Conservation (phyloP, 2,888 invertebrate genomes). For the Drosophila quinaria region DNA sequence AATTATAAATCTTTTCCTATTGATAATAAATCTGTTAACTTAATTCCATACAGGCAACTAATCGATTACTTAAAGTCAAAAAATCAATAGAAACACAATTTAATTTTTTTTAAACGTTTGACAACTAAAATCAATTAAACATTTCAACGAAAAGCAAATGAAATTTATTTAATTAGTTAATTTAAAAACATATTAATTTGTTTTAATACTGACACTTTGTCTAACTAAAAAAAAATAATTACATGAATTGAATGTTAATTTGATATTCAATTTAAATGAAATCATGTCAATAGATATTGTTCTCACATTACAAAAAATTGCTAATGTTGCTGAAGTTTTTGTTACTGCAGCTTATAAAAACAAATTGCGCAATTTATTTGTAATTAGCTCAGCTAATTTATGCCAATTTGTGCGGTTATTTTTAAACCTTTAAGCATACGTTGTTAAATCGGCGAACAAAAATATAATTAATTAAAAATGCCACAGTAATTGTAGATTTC, state of each 20-base stretch:
- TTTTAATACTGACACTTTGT: neutral
- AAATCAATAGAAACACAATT: neutral
- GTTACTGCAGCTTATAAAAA: constrained; percentile 25
- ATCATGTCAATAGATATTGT: constrained; percentile 39
- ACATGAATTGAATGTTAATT: constrained; percentile 21
- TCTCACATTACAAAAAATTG: constrained; percentile 45
- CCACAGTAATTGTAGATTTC: neutral
- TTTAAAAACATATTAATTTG: neutral
- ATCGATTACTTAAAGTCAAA: too few species aligned
- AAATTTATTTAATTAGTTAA: neutral
- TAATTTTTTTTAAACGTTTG: neutral
- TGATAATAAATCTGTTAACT: too few species aligned
- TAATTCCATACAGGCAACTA: too few species aligned
- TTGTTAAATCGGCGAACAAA: constrained; percentile 41
- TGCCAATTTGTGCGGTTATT: constrained; percentile 52
- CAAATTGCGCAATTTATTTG: constrained; percentile 69
- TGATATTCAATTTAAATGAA: constrained; percentile 48
- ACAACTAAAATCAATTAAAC: constrained; percentile 7
- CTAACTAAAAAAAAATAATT: constrained; percentile 8
- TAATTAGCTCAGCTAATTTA: constrained; percentile 69
- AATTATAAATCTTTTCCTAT: too few species aligned
- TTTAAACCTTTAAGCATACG: constrained; percentile 40
- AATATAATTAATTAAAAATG: constrained; percentile 52
- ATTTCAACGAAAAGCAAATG: neutral
- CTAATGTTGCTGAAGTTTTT: constrained; percentile 2